Base-by-base conservation (phyloP, 2,113 vertebrate species). In the Hucho hucho region DNA sequence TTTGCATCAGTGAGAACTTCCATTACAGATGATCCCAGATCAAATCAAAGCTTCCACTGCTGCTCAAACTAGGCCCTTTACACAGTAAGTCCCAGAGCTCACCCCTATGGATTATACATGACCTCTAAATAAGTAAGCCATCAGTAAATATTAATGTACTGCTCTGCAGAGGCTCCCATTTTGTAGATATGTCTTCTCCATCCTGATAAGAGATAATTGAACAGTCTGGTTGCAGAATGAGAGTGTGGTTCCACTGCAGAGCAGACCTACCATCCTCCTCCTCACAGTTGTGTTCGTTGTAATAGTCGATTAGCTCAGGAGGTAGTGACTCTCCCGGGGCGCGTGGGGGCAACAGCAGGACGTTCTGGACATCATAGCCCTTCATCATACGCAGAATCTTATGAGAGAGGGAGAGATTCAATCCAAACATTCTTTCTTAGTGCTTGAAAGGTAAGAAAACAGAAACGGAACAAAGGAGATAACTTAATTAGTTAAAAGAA, bases 321-420 rank as follows among this genome's bases (percentile, higher is more conserved):
- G 96, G 95, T 49, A 99, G 92, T 56, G 86, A 88, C 74, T 94
- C 93, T 2, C 96, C 96, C 0, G 95, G 87, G 0, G 61, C n/a
- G 0, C 95, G 94, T 0, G 92, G 93, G 1, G 97, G 96, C 72
- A 99, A 86, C 75, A 96, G 76, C 58, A 98, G 80, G 1, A 78
- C 83, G 26, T 94, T 92, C 37, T 86, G 88, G 46, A 86, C 76
- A 64, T 95, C 86, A 0, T 95, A 96, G 26, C 91, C 93, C 72
- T 92, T 93, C 77, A 95, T 74, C 68, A 70, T 70, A 3, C 84
- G 84, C 74, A 98, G 85, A 49, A 97, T 92, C 97, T 98, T 13
- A 26, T 32, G 22, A 18, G 25, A 28, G 18, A 28, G 11, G 25
- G 26, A 24, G 25, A 20, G 6, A 58, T 7, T 24, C 14, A n/a